Conservation (phyloP, 2,797 vertebrate species). For the Pteronotus mesoamericanus region DNA sequence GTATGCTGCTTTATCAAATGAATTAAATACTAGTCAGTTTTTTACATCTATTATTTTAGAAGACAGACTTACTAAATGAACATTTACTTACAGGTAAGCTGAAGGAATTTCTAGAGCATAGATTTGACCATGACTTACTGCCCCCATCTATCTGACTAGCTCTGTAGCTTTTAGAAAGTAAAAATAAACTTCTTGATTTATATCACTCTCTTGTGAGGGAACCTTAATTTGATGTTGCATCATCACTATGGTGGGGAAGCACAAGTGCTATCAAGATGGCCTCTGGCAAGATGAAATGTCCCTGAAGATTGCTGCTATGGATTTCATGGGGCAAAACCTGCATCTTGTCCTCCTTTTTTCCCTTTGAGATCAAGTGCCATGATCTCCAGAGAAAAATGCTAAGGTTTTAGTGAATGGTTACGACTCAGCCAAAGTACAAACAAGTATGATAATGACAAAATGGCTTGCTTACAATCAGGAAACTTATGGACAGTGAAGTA, state of each 20-base stretch:
- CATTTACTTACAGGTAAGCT: neutral
- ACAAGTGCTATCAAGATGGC: neutral
- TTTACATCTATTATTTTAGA: neutral
- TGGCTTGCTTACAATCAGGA: neutral
- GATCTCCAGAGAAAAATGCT: neutral
- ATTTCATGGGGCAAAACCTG: neutral
- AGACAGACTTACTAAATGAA: neutral
- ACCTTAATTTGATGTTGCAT: neutral
- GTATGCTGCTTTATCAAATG: neutral
- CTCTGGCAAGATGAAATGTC: constrained; percentile 5
- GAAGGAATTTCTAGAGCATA: constrained; percentile 4
- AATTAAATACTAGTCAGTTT: neutral
- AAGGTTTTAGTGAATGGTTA: neutral
- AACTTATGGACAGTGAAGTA: neutral
- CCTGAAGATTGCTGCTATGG: neutral
- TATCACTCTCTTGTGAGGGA: neutral
- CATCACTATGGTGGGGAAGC: neutral
- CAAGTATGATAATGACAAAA: neutral
- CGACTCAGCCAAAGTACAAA: neutral
- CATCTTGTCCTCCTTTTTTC: neutral
- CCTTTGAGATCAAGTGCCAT: neutral
- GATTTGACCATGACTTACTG: neutral
- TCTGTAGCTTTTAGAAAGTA: constrained; percentile 47
- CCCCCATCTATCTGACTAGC: constrained; percentile 12
- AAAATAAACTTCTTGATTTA: constrained; percentile 61